phyloP scores from a whole-genome alignment of 2,113 vertebrate species.

The Raphicerus campestris region DNA sequence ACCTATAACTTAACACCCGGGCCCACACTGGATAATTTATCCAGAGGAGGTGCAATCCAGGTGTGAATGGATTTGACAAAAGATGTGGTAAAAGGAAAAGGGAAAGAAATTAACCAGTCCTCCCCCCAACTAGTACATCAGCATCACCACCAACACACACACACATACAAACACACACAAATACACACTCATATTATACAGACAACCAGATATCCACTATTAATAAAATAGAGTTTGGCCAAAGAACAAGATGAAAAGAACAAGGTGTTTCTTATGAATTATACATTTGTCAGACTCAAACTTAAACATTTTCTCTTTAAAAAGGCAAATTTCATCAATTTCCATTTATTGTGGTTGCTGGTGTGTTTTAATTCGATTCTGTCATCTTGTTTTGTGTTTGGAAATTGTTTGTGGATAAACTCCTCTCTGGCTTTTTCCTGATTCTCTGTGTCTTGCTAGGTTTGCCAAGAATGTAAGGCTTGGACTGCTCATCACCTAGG shows the following conservation, averaged over 20 bases:
- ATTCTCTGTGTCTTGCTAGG: background rate
- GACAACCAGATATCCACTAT: background rate
- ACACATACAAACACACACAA: background rate
- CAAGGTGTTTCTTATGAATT: background rate
- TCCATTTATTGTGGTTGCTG: background rate
- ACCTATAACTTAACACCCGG: background rate
- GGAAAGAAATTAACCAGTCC: background rate
- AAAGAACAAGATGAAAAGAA: background rate
- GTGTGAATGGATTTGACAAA: constrained; percentile 32
- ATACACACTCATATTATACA: background rate
- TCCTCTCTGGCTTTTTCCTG: fast-evolving
- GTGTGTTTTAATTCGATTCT: background rate
- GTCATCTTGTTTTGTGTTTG: background rate
- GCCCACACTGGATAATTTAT: no score
- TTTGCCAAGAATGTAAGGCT: background rate
- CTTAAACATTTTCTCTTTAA: background rate
- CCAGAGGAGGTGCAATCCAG: background rate
- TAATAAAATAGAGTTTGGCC: background rate
- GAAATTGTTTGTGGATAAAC: background rate
- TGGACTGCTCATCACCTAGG: background rate
- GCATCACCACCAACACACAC: background rate
- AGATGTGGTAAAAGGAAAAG: background rate
- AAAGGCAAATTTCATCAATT: background rate
- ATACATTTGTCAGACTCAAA: background rate
- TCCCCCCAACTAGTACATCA: background rate